These are phyloP conservation scores for Chalcis sispes DNA, from an alignment of 2,888 invertebrate species.

Conservation along the genomic window DNA sequence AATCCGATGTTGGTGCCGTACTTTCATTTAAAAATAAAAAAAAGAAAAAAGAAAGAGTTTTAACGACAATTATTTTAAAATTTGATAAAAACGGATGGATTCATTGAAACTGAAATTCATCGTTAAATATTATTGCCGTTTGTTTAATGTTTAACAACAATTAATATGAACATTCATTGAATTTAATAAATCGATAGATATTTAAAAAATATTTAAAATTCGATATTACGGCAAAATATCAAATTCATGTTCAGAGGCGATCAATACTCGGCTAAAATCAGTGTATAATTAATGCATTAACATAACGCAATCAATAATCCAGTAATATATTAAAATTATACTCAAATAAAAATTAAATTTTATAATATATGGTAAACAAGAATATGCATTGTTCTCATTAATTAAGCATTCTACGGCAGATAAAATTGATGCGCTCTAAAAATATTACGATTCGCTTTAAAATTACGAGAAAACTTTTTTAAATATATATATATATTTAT, in stretches of 20 bases:
- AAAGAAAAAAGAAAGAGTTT: no score
- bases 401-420: no score
- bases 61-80: no score
- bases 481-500: no score
- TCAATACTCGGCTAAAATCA: slow-evolving; percentile 22
- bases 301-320: slow-evolving; percentile 32
- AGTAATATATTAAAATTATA: slow-evolving; percentile 14
- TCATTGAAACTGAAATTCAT: no score
- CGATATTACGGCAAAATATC: slow-evolving; percentile 9
- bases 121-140: not conserved
- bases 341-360: slow-evolving; percentile 9
- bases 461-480: no score
- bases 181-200: slow-evolving; percentile 13
- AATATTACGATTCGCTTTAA: not conserved
- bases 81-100: no score
- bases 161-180: not conserved
- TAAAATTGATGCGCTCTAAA: no score
- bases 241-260: not conserved
- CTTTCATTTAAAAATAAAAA: no score
- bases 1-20: no score
- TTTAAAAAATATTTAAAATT: slow-evolving; percentile 23
- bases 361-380: no score
- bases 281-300: slow-evolving; percentile 43
- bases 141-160: not conserved
- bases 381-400: no score